These are phyloP conservation scores for Coilia nasus DNA, from an alignment of 2,797 vertebrate species.

Conservation along the genomic window DNA sequence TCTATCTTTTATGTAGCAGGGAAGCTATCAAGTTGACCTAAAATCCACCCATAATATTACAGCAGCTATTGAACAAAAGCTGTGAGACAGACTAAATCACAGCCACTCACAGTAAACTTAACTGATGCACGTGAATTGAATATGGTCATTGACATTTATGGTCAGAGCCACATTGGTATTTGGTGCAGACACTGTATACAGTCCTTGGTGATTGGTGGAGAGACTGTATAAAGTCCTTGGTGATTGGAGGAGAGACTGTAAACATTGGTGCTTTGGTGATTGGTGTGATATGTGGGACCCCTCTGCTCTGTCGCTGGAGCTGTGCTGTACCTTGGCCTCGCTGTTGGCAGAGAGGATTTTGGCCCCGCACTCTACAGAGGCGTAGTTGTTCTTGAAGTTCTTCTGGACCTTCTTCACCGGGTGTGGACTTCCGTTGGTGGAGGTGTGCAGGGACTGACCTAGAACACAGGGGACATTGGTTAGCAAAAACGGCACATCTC, in stretches of 20 bases:
- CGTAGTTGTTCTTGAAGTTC: conserved; percentile 97
- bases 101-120: too few species aligned
- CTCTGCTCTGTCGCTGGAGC: background rate
- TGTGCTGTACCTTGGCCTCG: conserved; percentile 89
- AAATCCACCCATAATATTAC: background rate
- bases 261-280: too few species aligned
- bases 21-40: background rate
- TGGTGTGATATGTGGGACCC: background rate
- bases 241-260: too few species aligned
- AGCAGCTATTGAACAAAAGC: background rate
- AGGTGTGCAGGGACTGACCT: conserved; percentile 94
- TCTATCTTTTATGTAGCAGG: background rate
- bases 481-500: background rate
- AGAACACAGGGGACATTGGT: conserved; percentile 33
- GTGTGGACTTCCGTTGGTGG: conserved; percentile 83
- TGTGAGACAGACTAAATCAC: background rate
- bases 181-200: too few species aligned
- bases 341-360: conserved; percentile 96
- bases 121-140: too few species aligned
- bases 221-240: too few species aligned
- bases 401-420: conserved; percentile 93
- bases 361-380: conserved; percentile 97
- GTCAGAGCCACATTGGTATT: too few species aligned
- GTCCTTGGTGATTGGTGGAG: too few species aligned
- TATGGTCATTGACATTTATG: too few species aligned